Percentiles rank a stretch among this genome's conserved stretches.
Conservation (phyloP, 1,140 invertebrate species). For the Cryptotermes secundus region DNA sequence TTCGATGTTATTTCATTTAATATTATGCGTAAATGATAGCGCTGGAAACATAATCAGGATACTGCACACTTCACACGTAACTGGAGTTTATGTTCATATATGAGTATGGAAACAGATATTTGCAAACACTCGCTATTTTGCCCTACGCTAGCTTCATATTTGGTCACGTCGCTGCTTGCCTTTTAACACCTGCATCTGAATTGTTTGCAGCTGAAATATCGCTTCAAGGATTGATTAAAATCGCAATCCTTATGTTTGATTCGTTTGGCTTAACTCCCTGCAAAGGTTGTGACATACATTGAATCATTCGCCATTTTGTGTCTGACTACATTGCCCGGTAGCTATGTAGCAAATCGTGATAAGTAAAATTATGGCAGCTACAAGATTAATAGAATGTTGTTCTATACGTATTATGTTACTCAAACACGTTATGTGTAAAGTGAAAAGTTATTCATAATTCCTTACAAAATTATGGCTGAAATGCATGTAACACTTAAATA, state of each 20-base stretch:
- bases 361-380: not conserved
- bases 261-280: not conserved
- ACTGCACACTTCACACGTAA: too few relatives aligned
- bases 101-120: too few relatives aligned
- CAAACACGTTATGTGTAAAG: not conserved
- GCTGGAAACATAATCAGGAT: too few relatives aligned
- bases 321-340: not conserved
- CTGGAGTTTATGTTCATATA: too few relatives aligned
- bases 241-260: not conserved
- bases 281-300: not conserved
- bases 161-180: too few relatives aligned
- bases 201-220: too few relatives aligned
- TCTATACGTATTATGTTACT: not conserved
- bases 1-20: too few relatives aligned
- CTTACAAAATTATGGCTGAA: not conserved
- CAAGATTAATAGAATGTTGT: not conserved
- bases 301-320: not conserved
- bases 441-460: not conserved
- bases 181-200: too few relatives aligned
- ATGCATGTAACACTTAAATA: not conserved
- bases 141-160: too few relatives aligned
- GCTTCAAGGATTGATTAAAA: too few relatives aligned
- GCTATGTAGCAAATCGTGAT: not conserved
- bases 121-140: too few relatives aligned
- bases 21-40: too few relatives aligned